Evolutionary conservation across 2,888 invertebrate genomes (phyloP).

Genomic region (Coleophora flavipennella): DNA sequence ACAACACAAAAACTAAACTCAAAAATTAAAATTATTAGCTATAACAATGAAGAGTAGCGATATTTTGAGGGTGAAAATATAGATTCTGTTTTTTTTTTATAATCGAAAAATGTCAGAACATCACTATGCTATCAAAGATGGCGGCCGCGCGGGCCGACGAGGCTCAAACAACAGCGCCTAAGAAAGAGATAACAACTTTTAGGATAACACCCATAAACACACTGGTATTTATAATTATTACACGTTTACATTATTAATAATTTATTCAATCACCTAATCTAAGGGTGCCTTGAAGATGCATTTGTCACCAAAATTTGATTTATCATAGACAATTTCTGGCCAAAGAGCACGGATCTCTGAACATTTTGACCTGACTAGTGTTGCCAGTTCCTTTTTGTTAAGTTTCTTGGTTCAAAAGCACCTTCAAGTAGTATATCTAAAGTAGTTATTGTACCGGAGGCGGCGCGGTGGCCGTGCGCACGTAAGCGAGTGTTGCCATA

Average conservation of each 20-base stretch:
- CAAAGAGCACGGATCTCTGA: too few species aligned
- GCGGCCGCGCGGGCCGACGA: slow-evolving; percentile 40
- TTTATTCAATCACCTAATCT: slow-evolving; percentile 36
- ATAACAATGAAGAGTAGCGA: too few species aligned
- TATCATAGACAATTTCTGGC: too few species aligned
- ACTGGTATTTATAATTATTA: slow-evolving; percentile 47
- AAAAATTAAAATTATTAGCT: too few species aligned
- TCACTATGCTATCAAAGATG: too few species aligned
- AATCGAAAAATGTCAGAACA: too few species aligned
- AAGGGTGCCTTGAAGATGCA: slow-evolving; percentile 42
- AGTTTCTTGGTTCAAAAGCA: slow-evolving; percentile 23
- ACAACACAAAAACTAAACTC: too few species aligned
- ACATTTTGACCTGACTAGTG: too few species aligned
- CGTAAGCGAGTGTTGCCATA: slow-evolving; percentile 29
- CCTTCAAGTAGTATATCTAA: slow-evolving; percentile 41
- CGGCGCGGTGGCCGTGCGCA: slow-evolving; percentile 36
- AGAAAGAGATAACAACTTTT: slow-evolving; percentile 70
- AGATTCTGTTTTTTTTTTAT: too few species aligned
- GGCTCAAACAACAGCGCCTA: slow-evolving; percentile 67
- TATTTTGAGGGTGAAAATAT: too few species aligned
- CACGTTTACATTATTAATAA: slow-evolving; percentile 45
- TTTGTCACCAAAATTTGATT: slow-evolving; percentile 8
- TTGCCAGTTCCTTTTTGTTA: too few species aligned
- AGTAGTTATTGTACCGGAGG: slow-evolving; percentile 53
- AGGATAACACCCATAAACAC: slow-evolving; percentile 62